Base-by-base conservation (phyloP, 2,888 invertebrate species). In the Venusia cambrica region DNA sequence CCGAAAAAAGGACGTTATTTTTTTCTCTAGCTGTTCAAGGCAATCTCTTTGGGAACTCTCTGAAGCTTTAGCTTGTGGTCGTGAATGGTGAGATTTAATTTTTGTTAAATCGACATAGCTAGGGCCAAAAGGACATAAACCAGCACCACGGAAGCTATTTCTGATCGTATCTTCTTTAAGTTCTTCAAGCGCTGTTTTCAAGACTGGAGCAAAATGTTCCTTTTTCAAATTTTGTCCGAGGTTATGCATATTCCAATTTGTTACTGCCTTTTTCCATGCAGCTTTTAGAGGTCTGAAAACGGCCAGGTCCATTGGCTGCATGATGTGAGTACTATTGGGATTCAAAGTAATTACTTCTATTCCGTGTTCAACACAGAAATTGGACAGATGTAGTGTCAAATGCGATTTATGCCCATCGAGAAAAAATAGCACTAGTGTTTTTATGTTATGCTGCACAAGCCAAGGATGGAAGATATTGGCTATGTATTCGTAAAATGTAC, bases 61-160 rank as follows among this genome's bases (percentile, higher is more conserved):
- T n/a, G n/a, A n/a, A n/a, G n/a, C n/a, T n/a, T n/a, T n/a, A n/a
- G n/a, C n/a, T n/a, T n/a, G n/a, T n/a, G n/a, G n/a, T n/a, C 21
- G 14, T 16, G 38, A 17, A 5, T 7, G 27, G 21, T 34, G 36
- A 24, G 25, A 12, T 33, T 45, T 53, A 8, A 53, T 49, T 49
- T 54, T 52, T 8, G 33, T 34, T 5, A 50, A 4, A 33, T 57
- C 54, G 1, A 54, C 16, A 12, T 51, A 57, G 5, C 46, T 43
- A 21, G 55, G 49, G 1, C 57, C 54, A 48, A 51, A 57, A n/a
- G 51, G 54, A 21, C 24, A 45, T 6, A 53, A 20, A 2, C 57
- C 54, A 4, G 51, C 42, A 13, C 32, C 44, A 4, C 51, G 36
- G 42, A 54, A 57, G n/a, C 54, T 51, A 35, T 54, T 54, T 28